Evolutionary conservation across 1,140 invertebrate species (phyloP).

Genomic region (Muscidifurax raptorellus): DNA sequence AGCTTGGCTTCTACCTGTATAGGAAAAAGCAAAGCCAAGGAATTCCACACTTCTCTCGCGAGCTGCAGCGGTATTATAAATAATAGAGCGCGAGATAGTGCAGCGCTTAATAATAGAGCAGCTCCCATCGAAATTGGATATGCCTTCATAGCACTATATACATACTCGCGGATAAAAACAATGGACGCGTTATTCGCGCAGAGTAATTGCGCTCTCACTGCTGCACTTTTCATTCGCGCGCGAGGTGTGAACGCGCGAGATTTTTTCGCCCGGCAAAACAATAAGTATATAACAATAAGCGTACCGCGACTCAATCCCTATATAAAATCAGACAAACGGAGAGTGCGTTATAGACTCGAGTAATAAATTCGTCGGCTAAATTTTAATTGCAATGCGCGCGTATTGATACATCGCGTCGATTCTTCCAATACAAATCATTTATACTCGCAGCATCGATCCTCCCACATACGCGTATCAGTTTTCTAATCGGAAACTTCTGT

Average conservation of each 20-base stretch:
- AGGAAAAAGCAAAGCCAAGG: neutral
- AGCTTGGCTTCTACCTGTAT: no score
- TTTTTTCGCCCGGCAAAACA: neutral
- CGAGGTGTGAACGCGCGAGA: neutral
- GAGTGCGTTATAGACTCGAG: no score
- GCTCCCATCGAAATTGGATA: neutral
- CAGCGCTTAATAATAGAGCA: neutral
- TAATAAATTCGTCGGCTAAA: neutral
- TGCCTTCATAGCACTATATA: neutral
- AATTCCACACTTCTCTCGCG: neutral
- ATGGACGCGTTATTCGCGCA: neutral
- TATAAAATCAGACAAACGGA: no score
- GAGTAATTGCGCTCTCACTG: neutral
- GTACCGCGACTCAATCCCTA: no score
- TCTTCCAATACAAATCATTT: neutral
- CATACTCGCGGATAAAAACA: neutral
- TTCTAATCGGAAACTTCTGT: neutral
- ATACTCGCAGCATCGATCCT: neutral
- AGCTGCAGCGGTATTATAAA: slow-evolving; percentile 10
- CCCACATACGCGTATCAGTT: neutral
- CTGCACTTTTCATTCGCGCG: neutral
- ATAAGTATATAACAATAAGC: no score
- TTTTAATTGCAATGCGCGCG: neutral
- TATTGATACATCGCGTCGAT: no score
- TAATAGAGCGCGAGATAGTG: neutral